Conservation (phyloP, 1,140 invertebrate genomes). For the Meloidogyne hapla region DNA sequence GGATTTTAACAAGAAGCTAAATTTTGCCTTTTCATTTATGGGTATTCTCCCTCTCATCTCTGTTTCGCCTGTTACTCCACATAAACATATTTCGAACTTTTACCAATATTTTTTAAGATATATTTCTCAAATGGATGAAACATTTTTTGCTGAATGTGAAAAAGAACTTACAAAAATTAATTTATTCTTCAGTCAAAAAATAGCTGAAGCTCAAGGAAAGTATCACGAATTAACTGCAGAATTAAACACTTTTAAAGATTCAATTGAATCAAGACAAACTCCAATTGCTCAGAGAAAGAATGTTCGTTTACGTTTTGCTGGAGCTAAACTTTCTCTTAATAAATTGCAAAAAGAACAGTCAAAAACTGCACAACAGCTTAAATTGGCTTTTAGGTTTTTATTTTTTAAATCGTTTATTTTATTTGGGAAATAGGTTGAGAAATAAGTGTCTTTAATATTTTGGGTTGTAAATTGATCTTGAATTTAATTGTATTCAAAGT, state of each 20-base stretch:
- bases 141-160: constrained; percentile 68
- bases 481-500: no score
- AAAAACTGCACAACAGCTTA: constrained; percentile 85
- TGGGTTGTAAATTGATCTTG: no score
- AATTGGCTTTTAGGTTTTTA: constrained; percentile 76
- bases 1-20: no score
- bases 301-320: constrained; percentile 43
- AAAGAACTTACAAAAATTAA: constrained; percentile 68
- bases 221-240: constrained; percentile 57
- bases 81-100: not conserved
- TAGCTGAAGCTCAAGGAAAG: constrained; percentile 61
- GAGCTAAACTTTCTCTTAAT: constrained; percentile 16
- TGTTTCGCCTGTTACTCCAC: not conserved
- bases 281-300: constrained; percentile 31
- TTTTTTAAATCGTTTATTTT: constrained; percentile 64
- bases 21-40: no score
- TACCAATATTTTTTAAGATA: constrained; percentile 28
- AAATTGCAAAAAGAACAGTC: constrained; percentile 60
- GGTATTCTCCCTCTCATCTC: not conserved
- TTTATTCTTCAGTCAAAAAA: constrained; percentile 67
- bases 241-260: constrained; percentile 32
- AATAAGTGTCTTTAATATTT: no score
- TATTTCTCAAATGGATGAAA: constrained; percentile 66
- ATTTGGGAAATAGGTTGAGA: not conserved
- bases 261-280: constrained; percentile 30